Base-by-base conservation (phyloP, 92 coral and sea anemone genomes). In the Isaurus tuberculatus region DNA sequence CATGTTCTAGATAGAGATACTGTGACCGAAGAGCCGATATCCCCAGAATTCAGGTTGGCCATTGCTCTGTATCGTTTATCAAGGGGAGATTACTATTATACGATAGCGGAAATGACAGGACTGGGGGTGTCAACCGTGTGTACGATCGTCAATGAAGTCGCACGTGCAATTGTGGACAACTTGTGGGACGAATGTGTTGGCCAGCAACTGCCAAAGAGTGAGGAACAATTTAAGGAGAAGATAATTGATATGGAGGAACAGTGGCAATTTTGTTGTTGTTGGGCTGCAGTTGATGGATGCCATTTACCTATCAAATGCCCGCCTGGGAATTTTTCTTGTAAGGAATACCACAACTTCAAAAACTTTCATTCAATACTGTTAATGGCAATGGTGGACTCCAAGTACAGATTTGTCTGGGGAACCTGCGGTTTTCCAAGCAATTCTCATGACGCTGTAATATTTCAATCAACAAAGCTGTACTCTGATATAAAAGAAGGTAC, bases 311-410 rank as follows among this genome's bases (percentile, higher is more conserved):
- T 88, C 30, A 88, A 84, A 46, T 86, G 93, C 61, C 88, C 93
- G n/a, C 88, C 90, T 72, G 93, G 93, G 25, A 83, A 85, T 9
- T 36, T 37, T 25, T 29, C 93, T 7, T 31, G 66, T 37, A 90
- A 86, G 67, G 93, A 90, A 72, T 90, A 89, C 51, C 90, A 89
- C 79, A 89, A 89, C 74, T 86, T 89, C 37, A 89, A 89, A 31
- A 86, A 74, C 66, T 73, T 80, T 57, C 80, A 89, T 73, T 86
- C 89, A 5, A 77, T 89, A 19, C 86, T 89, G 14, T 42, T 79
- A 33, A 89, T 81, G 90, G 92, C 83, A 28, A 61, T 89, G 83
- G 92, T 86, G 30, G 92, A 90, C 72, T 44, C 93, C 42, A 73
- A 77, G n/a, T 90, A 81, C 65, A 61, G 90, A 32, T 86, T 90